phyloP scores from a whole-genome alignment of 2,888 invertebrate species.

The Magallana nippona region DNA sequence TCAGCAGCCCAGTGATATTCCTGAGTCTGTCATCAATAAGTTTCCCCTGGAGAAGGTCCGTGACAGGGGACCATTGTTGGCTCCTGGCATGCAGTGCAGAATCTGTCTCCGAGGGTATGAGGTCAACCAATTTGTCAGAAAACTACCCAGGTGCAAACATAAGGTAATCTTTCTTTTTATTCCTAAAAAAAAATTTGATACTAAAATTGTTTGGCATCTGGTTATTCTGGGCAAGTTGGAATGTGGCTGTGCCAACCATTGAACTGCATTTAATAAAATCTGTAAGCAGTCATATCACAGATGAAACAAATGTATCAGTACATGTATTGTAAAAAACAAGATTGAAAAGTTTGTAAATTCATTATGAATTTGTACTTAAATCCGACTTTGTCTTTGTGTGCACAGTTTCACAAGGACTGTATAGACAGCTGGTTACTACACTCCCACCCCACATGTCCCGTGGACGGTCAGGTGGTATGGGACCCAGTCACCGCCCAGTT shows the following conservation, averaged over 20 bases:
- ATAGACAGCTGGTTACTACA: slow-evolving; percentile 80
- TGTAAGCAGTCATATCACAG: too few species aligned
- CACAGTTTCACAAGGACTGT: slow-evolving; percentile 78
- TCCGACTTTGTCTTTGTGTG: not conserved
- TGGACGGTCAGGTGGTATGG: slow-evolving; percentile 75
- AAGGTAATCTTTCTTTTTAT: slow-evolving; percentile 62
- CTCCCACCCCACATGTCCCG: slow-evolving; percentile 77
- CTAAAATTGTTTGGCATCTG: too few species aligned
- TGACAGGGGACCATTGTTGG: slow-evolving; percentile 69
- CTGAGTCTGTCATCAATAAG: slow-evolving; percentile 73
- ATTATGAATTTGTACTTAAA: too few species aligned
- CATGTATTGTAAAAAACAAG: too few species aligned
- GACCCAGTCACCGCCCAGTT: slow-evolving; percentile 59
- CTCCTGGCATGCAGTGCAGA: slow-evolving; percentile 78
- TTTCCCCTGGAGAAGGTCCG: slow-evolving; percentile 76
- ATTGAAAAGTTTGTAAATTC: too few species aligned
- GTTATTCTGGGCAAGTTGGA: too few species aligned
- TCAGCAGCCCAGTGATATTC: slow-evolving; percentile 66
- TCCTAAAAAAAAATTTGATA: too few species aligned
- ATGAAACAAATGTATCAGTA: too few species aligned
- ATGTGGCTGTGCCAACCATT: too few species aligned
- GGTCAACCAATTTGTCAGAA: slow-evolving; percentile 73
- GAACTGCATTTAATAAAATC: too few species aligned
- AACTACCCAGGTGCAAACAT: slow-evolving; percentile 77
- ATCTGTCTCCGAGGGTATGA: slow-evolving; percentile 77